phyloP scores from a whole-genome alignment of 2,888 invertebrate species.

The Ashinkailepas kermadecensis region DNA sequence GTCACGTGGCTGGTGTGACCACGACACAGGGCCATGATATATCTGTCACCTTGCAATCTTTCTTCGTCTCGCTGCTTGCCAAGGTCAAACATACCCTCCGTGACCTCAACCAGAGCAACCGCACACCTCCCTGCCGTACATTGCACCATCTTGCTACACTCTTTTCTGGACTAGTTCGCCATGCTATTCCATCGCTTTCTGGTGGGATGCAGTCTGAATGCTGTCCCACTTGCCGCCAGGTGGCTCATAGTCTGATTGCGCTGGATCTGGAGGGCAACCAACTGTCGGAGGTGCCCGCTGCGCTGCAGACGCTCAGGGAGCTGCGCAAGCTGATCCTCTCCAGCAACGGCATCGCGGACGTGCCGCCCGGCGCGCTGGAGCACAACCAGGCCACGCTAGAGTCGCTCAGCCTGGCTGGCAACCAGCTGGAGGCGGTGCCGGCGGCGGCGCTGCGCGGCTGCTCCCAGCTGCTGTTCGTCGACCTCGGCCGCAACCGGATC shows the following conservation, averaged over 20 bases:
- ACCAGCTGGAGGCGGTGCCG: not conserved
- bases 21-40: too few relatives aligned
- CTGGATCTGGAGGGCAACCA: not conserved
- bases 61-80: too few relatives aligned
- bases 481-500: slow-evolving; percentile 80
- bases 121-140: too few relatives aligned
- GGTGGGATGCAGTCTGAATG: too few relatives aligned
- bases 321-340: not conserved
- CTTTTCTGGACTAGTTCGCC: too few relatives aligned
- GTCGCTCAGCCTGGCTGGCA: not conserved
- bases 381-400: not conserved
- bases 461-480: slow-evolving; percentile 66
- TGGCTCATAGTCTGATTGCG: not conserved
- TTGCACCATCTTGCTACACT: too few relatives aligned
- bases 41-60: too few relatives aligned
- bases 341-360: not conserved
- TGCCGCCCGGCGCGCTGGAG: not conserved
- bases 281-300: not conserved
- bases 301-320: not conserved
- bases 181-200: too few relatives aligned
- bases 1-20: too few relatives aligned
- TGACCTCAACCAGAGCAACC: too few relatives aligned
- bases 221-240: not conserved
- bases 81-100: too few relatives aligned
- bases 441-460: slow-evolving; percentile 24